Evolutionary conservation across 2,113 vertebrate species (phyloP), one percentile per base, ranked within the genome.

Genomic region (Albula glossodonta): DNA sequence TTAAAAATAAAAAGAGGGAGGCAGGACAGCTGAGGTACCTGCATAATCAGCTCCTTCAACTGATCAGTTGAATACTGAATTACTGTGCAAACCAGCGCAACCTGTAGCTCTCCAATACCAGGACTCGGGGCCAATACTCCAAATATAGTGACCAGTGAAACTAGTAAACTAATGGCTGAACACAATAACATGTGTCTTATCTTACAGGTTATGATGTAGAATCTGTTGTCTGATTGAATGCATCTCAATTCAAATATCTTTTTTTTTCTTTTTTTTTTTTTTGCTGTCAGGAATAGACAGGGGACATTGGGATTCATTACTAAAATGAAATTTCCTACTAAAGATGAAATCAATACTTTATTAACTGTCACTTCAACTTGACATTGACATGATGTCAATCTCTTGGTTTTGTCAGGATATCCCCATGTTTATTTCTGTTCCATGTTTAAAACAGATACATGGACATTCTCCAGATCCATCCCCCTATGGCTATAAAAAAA

Each of bases 211-310:
- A 86, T 92, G 88, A 90, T 91, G 79, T 77, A 51, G 83, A 84
- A 84, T 48, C 51, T 80, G 25, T 82, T 86, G 85, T 87, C 86
- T 87, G 86, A 89, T 91, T 91, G 82, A 83, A 89, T 86, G 17
- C 56, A 10, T 57, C 56, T 57, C 56, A 12, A 10, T 57, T 77
- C 87, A 88, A 87, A 90, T 89, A 94, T 91, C 88, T 88, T 91
- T 66, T 88, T 86, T 86, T 91, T 90, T 91, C 90, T 92, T 10
- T 57, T 57, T 12, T 56, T 11, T 56, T 56, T 92, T 89, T 90
- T 87, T 92, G 91, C 91, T 93, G 93, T 94, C 94, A 94, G 92
- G 53, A 56, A 56, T 6, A n/a, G n/a, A n/a, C n/a, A n/a, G n/a
- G n/a, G n/a, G n/a, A n/a, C n/a, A 56, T 11, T 56, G 53, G 11